These are phyloP conservation scores for Sipha maydis DNA, from an alignment of 2,888 invertebrate species.

Conservation along the genomic window DNA sequence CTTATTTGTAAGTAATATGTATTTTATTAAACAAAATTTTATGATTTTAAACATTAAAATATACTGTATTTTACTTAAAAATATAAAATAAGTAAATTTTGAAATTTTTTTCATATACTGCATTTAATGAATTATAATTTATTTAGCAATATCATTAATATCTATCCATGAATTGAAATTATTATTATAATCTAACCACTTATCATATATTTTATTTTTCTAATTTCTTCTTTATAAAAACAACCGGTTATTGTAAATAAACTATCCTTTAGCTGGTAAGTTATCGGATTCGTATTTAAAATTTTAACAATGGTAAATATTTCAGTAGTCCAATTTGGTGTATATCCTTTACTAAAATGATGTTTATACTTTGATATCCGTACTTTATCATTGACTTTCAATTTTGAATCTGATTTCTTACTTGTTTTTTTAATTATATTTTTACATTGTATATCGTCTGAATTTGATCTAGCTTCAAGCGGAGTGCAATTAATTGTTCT, in stretches of 20 bases:
- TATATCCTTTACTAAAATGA: no score
- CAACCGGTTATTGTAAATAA: neutral
- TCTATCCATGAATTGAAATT: no score
- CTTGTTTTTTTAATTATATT: slow-evolving; percentile 1
- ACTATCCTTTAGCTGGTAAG: neutral
- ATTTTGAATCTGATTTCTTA: neutral
- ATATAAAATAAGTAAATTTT: neutral
- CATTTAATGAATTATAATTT: neutral
- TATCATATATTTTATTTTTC: neutral
- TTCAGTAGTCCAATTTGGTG: slow-evolving; percentile 64
- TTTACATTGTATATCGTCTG: no score
- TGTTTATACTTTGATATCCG: slow-evolving; percentile 63
- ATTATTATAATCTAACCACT: no score
- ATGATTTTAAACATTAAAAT: no score
- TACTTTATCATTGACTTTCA: slow-evolving; percentile 60
- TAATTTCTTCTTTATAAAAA: neutral
- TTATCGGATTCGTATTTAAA: slow-evolving; percentile 58
- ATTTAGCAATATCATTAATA: no score
- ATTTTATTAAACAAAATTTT: no score
- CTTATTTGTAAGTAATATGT: no score
- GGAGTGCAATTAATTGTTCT: slow-evolving; percentile 63
- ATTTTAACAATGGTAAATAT: slow-evolving; percentile 64
- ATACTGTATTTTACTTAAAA: no score
- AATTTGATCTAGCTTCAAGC: slow-evolving; percentile 52
- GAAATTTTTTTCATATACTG: neutral